phyloP scores from a whole-genome alignment of 2,888 invertebrate species.

The Leptopilina drosophilae region DNA sequence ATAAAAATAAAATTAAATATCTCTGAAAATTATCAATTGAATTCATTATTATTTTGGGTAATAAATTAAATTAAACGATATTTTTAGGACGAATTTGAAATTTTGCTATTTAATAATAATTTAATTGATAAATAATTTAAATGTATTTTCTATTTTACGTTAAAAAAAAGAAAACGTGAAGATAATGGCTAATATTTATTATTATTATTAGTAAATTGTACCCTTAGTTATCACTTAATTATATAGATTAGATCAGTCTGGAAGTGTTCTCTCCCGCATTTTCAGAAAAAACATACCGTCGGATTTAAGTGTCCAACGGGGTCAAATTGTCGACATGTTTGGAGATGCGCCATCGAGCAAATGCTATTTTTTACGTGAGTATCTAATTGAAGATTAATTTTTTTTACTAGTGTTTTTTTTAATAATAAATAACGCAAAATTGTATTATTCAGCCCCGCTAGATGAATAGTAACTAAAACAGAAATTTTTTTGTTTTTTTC shows the following conservation, averaged over 20 bases:
- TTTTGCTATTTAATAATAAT: too few species aligned
- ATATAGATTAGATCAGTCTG: slow-evolving; percentile 55
- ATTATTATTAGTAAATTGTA: slow-evolving; percentile 27
- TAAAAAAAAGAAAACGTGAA: not conserved
- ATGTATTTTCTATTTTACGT: too few species aligned
- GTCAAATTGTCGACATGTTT: slow-evolving; percentile 95
- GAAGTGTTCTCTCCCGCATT: slow-evolving; percentile 67
- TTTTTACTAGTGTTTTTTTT: not conserved
- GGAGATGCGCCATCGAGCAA: slow-evolving; percentile 98
- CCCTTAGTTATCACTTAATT: slow-evolving; percentile 43
- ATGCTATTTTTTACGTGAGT: slow-evolving; percentile 98
- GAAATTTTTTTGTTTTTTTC: not conserved
- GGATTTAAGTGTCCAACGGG: slow-evolving; percentile 97
- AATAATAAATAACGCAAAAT: not conserved
- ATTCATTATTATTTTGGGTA: too few species aligned
- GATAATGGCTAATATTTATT: slow-evolving; percentile 1
- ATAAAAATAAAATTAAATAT: not conserved
- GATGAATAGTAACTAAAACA: not conserved
- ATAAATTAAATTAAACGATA: too few species aligned
- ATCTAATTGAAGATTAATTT: slow-evolving; percentile 45
- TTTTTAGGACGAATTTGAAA: too few species aligned
- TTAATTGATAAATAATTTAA: too few species aligned
- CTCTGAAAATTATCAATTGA: too few species aligned
- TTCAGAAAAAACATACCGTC: slow-evolving; percentile 94
- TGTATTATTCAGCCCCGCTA: not conserved